A percentile compares a stretch with the other conserved stretches of the same genome.
phyloP scores from a whole-genome alignment of 2,888 invertebrate species.

The Parnassius mnemosyne region DNA sequence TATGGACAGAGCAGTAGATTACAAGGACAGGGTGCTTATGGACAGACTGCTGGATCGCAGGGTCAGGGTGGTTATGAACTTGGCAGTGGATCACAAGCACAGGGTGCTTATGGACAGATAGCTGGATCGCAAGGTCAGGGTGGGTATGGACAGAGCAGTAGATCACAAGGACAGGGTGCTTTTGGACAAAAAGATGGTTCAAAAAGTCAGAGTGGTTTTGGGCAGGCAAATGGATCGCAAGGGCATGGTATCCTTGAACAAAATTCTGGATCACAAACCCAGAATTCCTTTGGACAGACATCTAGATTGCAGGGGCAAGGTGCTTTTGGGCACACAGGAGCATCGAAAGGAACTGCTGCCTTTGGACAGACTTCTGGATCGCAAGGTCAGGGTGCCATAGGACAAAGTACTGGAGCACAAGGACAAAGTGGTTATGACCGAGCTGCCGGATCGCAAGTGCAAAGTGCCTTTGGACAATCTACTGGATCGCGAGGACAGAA shows the following conservation, averaged over 20 bases:
- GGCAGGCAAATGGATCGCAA: conserved; percentile 3
- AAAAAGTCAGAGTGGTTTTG: conserved; percentile 3
- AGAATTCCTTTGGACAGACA: conserved; percentile 19
- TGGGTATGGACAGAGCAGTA: neutral
- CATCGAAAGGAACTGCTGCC: conserved; percentile 3
- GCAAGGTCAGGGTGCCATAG: conserved; percentile 6
- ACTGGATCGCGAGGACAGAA: conserved; percentile 11
- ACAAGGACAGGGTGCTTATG: conserved; percentile 28
- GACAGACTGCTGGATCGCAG: conserved; percentile 16
- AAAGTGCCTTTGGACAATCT: conserved; percentile 24
- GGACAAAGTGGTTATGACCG: conserved; percentile 19
- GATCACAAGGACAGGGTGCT: conserved; percentile 5
- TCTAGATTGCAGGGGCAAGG: conserved; percentile 6
- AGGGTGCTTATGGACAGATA: conserved; percentile 8
- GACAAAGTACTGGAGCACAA: conserved; percentile 2
- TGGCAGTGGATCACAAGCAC: neutral
- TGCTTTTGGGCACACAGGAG: conserved; percentile 9
- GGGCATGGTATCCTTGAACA: conserved; percentile 14
- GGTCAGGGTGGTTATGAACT: conserved; percentile 17
- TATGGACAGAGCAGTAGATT: conserved; percentile 9
- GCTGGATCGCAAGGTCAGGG: conserved; percentile 1
- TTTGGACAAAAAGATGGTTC: conserved; percentile 9
- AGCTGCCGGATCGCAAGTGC: neutral
- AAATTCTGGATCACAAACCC: conserved; percentile 26
- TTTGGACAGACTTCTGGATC: conserved; percentile 12